A percentile compares a stretch with the other conserved stretches of the same genome.
Evolutionary conservation across 2,113 vertebrate species (phyloP).

Genomic region (Notarius quadriscutis): DNA sequence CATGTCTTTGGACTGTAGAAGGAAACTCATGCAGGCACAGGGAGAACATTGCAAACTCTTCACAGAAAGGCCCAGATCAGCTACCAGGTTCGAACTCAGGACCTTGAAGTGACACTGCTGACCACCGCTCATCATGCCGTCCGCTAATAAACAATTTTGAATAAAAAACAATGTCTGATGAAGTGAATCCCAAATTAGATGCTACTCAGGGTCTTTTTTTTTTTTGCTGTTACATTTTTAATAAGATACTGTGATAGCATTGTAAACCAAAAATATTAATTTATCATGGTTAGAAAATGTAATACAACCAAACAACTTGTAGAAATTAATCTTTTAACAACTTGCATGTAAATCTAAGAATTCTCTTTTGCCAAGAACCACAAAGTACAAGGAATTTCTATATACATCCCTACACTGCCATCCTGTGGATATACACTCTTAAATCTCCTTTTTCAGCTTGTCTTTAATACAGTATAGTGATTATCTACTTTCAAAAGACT

Average conservation of each 20-base stretch:
- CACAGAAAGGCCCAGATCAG: no score
- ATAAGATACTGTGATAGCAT: not conserved
- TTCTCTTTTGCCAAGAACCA: not conserved
- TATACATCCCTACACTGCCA: slow-evolving; percentile 3
- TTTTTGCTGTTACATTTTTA: not conserved
- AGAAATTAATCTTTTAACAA: not conserved
- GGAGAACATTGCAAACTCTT: no score
- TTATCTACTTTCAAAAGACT: not conserved
- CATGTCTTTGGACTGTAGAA: no score
- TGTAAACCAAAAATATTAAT: not conserved
- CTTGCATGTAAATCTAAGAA: not conserved
- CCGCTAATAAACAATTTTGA: not conserved
- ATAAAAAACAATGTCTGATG: not conserved
- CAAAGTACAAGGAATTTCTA: not conserved
- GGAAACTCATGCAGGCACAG: no score
- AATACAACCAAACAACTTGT: not conserved
- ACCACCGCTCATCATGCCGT: no score
- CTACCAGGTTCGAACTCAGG: no score
- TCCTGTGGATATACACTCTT: not conserved
- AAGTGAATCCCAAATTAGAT: not conserved
- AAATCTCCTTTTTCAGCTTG: not conserved
- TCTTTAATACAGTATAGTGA: not conserved
- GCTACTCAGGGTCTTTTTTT: not conserved
- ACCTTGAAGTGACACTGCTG: no score
- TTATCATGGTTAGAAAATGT: not conserved